Evolutionary conservation across 2,888 invertebrate species (phyloP).

Genomic region (Plagiodera versicolora): DNA sequence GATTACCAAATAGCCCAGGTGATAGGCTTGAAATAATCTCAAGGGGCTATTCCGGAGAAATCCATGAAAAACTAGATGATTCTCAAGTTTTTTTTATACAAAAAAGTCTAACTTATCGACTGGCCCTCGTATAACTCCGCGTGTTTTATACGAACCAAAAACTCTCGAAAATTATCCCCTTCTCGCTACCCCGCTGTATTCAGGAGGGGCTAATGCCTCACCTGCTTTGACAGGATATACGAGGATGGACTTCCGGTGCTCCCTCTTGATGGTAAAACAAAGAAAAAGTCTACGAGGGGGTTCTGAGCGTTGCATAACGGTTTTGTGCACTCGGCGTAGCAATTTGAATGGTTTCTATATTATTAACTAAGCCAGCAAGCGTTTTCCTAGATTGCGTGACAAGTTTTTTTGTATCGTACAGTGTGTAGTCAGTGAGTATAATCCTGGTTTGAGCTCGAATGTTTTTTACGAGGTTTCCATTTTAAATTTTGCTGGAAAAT

Average conservation of each 20-base stretch:
- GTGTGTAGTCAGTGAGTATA: too few relatives aligned
- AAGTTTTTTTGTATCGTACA: background rate
- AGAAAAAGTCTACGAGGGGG: constrained; percentile 17
- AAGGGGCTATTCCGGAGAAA: too few relatives aligned
- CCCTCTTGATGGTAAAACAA: constrained; percentile 23
- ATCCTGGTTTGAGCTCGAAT: too few relatives aligned
- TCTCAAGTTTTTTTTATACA: too few relatives aligned
- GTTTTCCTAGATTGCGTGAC: background rate
- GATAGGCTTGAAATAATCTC: background rate
- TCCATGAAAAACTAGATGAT: too few relatives aligned
- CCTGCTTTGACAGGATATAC: constrained; percentile 20
- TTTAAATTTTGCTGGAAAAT: too few relatives aligned
- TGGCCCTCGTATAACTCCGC: too few relatives aligned
- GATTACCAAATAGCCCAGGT: background rate
- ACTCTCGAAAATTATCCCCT: too few relatives aligned
- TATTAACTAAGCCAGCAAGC: too few relatives aligned
- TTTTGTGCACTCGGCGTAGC: constrained; percentile 12
- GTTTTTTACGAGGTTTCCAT: too few relatives aligned
- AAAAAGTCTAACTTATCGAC: too few relatives aligned
- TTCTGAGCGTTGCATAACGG: constrained; percentile 15
- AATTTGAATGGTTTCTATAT: constrained; percentile 8
- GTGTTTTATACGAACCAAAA: too few relatives aligned
- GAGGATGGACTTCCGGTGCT: constrained; percentile 24
- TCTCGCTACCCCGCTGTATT: background rate
- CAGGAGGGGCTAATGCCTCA: background rate